Evolutionary conservation across 2,888 invertebrate genomes (phyloP).

Genomic region (Sesia bembeciformis): DNA sequence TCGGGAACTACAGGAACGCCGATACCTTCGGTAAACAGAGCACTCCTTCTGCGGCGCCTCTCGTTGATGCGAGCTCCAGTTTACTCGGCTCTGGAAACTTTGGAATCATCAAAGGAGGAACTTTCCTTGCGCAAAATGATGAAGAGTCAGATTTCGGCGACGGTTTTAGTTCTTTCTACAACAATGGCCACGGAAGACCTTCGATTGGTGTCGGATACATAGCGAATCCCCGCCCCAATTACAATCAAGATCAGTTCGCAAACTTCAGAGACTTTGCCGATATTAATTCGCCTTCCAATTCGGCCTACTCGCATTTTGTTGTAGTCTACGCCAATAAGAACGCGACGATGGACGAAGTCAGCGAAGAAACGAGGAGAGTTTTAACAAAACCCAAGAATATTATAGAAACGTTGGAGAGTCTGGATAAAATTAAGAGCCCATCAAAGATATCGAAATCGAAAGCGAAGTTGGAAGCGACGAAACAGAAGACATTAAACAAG

Average conservation of each 20-base stretch:
- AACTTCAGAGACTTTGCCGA: conserved; percentile 94
- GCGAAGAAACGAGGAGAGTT: conserved; percentile 54
- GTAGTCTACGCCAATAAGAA: conserved; percentile 90
- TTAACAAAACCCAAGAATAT: conserved; percentile 84
- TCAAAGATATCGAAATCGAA: conserved; percentile 76
- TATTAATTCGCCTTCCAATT: conserved; percentile 86
- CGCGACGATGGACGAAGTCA: conserved; percentile 74
- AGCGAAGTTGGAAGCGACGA: conserved; percentile 75
- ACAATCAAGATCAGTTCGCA: conserved; percentile 88
- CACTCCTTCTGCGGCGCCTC: conserved; percentile 41
- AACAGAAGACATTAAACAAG: conserved; percentile 51
- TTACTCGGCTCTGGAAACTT: conserved; percentile 89
- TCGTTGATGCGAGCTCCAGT: conserved; percentile 72
- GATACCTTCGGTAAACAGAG: conserved; percentile 55
- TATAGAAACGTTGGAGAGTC: conserved; percentile 83
- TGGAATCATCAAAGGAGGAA: conserved; percentile 89
- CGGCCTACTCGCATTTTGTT: conserved; percentile 86
- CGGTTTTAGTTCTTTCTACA: conserved; percentile 75
- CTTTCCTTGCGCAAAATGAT: conserved; percentile 85
- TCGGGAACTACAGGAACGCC: conserved; percentile 47
- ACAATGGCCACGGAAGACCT: conserved; percentile 83
- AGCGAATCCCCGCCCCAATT: conserved; percentile 82
- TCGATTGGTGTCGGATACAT: conserved; percentile 74
- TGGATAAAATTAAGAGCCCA: conserved; percentile 74
- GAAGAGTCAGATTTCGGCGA: conserved; percentile 76